Evolutionary conservation across 2,113 vertebrate genomes (phyloP).

Genomic region (Rhynchomys soricoides): DNA sequence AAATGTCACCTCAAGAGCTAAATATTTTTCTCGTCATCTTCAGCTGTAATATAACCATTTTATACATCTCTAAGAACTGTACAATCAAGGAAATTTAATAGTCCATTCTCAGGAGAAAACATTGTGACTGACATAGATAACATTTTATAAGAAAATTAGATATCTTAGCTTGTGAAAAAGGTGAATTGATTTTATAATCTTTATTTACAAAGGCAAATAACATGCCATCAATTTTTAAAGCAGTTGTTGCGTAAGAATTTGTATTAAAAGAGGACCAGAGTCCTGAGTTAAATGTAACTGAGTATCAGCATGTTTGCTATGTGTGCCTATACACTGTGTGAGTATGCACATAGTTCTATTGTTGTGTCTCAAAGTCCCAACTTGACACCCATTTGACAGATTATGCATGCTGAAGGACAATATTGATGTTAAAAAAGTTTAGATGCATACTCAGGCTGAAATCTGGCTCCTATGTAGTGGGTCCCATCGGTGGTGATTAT

Average conservation of each 20-base stretch:
- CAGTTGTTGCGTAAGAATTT: background rate
- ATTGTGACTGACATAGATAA: conserved; percentile 14
- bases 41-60: conserved; percentile 15
- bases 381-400: background rate
- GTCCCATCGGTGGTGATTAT: background rate
- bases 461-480: background rate
- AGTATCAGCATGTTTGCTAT: conserved; percentile 6
- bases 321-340: background rate
- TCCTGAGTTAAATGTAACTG: conserved; percentile 1
- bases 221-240: conserved; percentile 30
- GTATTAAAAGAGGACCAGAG: background rate
- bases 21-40: background rate
- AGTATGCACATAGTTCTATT: background rate
- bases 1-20: conserved; percentile 16
- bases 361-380: conserved; percentile 22
- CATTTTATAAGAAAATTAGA: conserved; percentile 33
- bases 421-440: background rate
- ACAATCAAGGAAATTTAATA: background rate
- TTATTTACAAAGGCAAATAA: conserved; percentile 41
- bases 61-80: conserved; percentile 28
- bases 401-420: background rate
- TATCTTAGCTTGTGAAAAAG: conserved; percentile 32
- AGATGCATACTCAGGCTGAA: background rate
- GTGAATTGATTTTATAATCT: conserved; percentile 36
- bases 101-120: conserved; percentile 25